Evolutionary conservation across 2,888 invertebrate species (phyloP).

Genomic region (Mesochorus sp.): DNA sequence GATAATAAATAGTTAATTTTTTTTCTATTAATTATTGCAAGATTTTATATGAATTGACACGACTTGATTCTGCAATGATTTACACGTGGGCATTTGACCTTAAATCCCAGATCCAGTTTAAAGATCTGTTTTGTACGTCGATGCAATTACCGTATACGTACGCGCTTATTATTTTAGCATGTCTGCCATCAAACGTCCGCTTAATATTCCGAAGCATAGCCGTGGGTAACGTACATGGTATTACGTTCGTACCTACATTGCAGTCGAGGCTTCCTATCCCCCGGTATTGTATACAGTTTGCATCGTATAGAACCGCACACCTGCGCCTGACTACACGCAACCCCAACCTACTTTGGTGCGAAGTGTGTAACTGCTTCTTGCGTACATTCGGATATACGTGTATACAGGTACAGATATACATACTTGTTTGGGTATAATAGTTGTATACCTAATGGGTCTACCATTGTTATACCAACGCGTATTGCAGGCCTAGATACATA

Average conservation of each 20-base stretch:
- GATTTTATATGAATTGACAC: not conserved
- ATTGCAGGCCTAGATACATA: not conserved
- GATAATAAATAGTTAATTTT: too few relatives aligned
- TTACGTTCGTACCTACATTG: conserved; percentile 2
- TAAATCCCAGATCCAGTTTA: not conserved
- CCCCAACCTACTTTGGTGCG: conserved; percentile 50
- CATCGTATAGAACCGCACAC: conserved; percentile 35
- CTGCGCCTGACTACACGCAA: conserved; percentile 67
- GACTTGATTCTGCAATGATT: not conserved
- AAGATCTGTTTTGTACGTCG: conserved; percentile 3
- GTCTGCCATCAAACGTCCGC: conserved; percentile 1
- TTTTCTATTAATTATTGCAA: not conserved
- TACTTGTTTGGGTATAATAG: not conserved
- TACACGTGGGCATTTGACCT: not conserved
- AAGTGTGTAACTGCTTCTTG: conserved; percentile 29
- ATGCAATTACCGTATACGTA: not conserved
- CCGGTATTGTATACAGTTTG: conserved; percentile 20
- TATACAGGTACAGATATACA: not conserved
- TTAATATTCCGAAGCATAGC: not conserved
- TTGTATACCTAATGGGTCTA: conserved; percentile 9
- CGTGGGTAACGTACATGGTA: not conserved
- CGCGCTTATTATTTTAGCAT: conserved; percentile 16
- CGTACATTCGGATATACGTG: conserved; percentile 2
- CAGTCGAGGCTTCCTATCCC: too few relatives aligned
- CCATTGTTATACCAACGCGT: not conserved